Base-by-base conservation (phyloP, 2,113 vertebrate genomes). In the Zosterops hypoxanthus region DNA sequence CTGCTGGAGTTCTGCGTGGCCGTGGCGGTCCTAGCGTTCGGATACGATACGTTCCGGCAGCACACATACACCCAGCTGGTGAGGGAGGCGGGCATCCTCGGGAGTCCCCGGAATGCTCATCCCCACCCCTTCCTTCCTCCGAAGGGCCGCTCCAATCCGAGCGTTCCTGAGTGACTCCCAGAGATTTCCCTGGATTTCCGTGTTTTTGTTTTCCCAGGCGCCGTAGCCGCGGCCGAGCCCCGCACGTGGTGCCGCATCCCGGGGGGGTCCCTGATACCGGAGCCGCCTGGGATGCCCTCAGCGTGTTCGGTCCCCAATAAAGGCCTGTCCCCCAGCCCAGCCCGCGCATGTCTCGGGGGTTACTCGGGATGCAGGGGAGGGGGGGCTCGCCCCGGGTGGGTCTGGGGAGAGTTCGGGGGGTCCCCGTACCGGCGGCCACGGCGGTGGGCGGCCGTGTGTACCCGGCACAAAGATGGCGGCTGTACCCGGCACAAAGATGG, bases 1-100 rank as follows among this genome's bases (percentile, higher is more conserved):
- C 47, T 97, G 8, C 79, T 97, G 69, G 94, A 95, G 61, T 75
- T 95, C 63, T 95, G 76, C 36, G 14, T 6, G 9, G 96, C 97
- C 0, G 78, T 97, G 69, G 66, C 57, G 0, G 93, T 82, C 0
- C 15, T 95, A 79, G 65, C 95, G 2, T 86, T 87, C 0, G 92
- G 89, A 15, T 36, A 63, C 47, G 24, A 46, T 0, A 39, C 64
- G 3, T 1, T 52, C 60, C 90, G 13, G 82, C 78, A 77, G 39
- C 79, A 79, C 12, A 16, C 9, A 12, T 97, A 97, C 68, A 68
- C 2, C 0, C 63, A 10, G 14, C 80, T 97, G 97, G 94, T 97
- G 70, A 91, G 95, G 34, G 31, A 42, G n/a, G 8, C 29, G 24
- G 41, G 15, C 0, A 44, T 19, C n/a, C 64, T 1, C 6, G 44